Conservation (phyloP, 1,140 invertebrate species). For the Macrosteles quadrilineatus region DNA sequence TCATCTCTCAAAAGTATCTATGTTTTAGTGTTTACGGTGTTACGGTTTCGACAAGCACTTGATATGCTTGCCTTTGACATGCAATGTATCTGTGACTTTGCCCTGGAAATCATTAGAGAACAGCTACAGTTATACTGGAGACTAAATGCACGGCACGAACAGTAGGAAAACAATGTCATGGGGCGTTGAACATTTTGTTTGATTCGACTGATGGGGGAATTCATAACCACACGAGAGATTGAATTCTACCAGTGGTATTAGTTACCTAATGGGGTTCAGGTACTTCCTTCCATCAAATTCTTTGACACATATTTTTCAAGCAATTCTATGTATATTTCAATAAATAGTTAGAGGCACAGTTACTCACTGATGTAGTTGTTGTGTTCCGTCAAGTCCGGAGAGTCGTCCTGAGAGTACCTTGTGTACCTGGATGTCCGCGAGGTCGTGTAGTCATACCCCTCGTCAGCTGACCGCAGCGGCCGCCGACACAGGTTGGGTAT, state of each 20-base stretch:
- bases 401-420: not conserved
- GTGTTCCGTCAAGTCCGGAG: not conserved
- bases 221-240: too few relatives aligned
- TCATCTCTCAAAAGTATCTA: too few relatives aligned
- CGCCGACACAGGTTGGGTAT: constrained; percentile 43
- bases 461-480: constrained; percentile 16
- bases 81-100: not conserved
- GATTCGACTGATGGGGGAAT: too few relatives aligned
- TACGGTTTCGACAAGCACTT: too few relatives aligned
- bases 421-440: not conserved
- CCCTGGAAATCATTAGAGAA: not conserved
- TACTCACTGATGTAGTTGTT: not conserved
- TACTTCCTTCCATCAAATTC: too few relatives aligned
- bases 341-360: too few relatives aligned
- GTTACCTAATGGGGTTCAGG: too few relatives aligned
- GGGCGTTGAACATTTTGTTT: not conserved
- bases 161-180: not conserved
- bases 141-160: not conserved
- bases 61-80: too few relatives aligned
- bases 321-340: too few relatives aligned
- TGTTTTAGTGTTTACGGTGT: too few relatives aligned
- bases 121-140: not conserved
- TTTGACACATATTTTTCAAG: too few relatives aligned
- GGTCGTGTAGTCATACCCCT: constrained; percentile 4
- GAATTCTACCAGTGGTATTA: too few relatives aligned